Evolutionary conservation across 2,888 invertebrate species (phyloP).

Genomic region (Ischnura elegans): DNA sequence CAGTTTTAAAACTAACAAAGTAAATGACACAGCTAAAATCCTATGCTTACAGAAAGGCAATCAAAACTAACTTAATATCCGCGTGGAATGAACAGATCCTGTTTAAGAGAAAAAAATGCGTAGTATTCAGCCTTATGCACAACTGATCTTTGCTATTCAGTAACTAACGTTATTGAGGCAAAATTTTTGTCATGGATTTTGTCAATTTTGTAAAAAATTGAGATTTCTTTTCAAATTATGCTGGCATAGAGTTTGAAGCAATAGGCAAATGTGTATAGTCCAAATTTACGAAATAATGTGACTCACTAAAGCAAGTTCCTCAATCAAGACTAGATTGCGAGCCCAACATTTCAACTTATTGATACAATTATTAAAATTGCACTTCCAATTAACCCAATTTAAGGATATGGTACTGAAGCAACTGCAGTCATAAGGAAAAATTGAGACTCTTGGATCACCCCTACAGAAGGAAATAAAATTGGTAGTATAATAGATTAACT

Average conservation of each 20-base stretch:
- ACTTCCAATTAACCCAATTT: neutral
- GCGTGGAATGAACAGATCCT: conserved; percentile 54
- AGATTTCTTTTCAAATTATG: neutral
- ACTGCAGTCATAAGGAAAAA: neutral
- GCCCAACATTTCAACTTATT: neutral
- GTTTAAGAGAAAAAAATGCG: conserved; percentile 22
- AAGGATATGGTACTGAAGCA: neutral
- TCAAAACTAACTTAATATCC: conserved; percentile 20
- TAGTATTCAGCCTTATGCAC: neutral
- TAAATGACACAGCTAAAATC: conserved; percentile 27
- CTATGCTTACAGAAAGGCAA: neutral
- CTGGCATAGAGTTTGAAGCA: neutral
- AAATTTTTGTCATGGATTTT: conserved; percentile 25
- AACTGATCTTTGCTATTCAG: neutral
- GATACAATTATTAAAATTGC: neutral
- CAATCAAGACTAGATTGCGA: neutral
- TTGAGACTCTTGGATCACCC: neutral
- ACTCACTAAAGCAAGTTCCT: neutral
- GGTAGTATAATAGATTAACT: neutral
- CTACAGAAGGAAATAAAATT: neutral
- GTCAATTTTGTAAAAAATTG: neutral
- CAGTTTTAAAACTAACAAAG: conserved; percentile 31
- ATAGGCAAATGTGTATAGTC: neutral
- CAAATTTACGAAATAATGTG: neutral
- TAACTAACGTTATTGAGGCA: neutral